Evolutionary conservation across 2,113 vertebrate species (phyloP), one percentile per base, ranked within the genome.

Genomic region (Thunnus thynnus): DNA sequence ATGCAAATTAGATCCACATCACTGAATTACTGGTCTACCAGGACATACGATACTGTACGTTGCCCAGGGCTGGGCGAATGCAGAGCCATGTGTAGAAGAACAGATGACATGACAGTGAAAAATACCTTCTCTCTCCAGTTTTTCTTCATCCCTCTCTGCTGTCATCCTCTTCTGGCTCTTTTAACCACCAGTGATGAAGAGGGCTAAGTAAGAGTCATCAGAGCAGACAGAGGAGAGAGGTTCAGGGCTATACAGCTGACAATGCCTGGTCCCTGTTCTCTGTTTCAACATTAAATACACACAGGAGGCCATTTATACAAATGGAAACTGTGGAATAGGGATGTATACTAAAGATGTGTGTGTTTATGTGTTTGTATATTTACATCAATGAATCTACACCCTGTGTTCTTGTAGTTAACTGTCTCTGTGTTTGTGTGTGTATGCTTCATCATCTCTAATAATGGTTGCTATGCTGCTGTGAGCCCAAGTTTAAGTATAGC

Each of bases 231-330:
- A 58, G 76, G 72, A 88, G 60, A 78, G 50, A 78, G 50, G 25
- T 79, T 71, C 62, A 46, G 17, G 58, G 64, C 70, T 51, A 4
- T 50, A 36, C 70, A 66, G 64, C 57, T 76, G 68, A 63, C 69
- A 46, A 0, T 65, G 63, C 55, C 63, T 73, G 17, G 22, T 84
- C 82, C 81, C 61, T 72, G 60, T 22, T 62, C 58, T 79, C 63
- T 50, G 22, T 69, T 82, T 85, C 84, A 86, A 85, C 61, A 74
- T 75, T 30, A 56, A 85, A 70, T 44, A 72, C 80, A 78, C 78
- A 75, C 66, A 48, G 3, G 47, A 22, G 64, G 50, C 32, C 55
- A 64, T 79, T 87, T 67, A 73, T 30, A 67, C 32, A 30, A 67
- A 67, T 22, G 48, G 27, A 83, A 70, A 57, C 20, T 12, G 30